Base-by-base conservation (phyloP, 2,797 vertebrate genomes). In the Gastrophryne carolinensis region DNA sequence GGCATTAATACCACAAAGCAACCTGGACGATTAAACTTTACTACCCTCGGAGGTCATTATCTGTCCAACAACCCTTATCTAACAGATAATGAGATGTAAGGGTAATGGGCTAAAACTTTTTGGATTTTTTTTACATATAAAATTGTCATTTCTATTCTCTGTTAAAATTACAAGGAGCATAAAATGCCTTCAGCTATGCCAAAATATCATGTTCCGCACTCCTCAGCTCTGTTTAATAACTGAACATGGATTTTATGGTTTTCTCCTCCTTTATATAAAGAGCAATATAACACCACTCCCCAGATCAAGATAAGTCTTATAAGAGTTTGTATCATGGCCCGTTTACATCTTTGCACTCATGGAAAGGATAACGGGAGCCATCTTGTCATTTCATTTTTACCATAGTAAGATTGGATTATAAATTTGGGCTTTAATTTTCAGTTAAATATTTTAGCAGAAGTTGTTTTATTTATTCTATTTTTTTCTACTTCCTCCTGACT, bases 71-170 rank as follows among this genome's bases (percentile, higher is more conserved):
- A 72, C 15, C 75, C 75, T 65, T 72, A 65, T 78, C 75, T 72
- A 37, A 63, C 67, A 57, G 39, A 65, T 78, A 78, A 78, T 72
- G 68, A 78, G 68, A 58, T 72, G 53, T 60, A 72, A 53, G 53
- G 75, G 75, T 78, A 78, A 78, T 78, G 68, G 61, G 24, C 68
- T 78, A 78, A 72, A 78, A 66, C 61, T 72, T 78, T 78, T 66
- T 65, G 68, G 50, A 62, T 41, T 30, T 72, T 71, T 77, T 77
- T 77, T 58, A 30, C 27, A 58, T 70, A 71, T 77, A 57, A 72
- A 77, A 77, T 10, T 39, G 60, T n/a, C 49, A 58, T 57, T 66
- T 49, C 41, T 15, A 60, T 47, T 58, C 26, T 52, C 52, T 37
- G 39, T 19, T 61, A 67, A 54, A 65, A 72, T 72, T 66, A 44